These are phyloP conservation scores for Piaya cayana DNA, from an alignment of 2,113 vertebrate species.

Conservation along the genomic window DNA sequence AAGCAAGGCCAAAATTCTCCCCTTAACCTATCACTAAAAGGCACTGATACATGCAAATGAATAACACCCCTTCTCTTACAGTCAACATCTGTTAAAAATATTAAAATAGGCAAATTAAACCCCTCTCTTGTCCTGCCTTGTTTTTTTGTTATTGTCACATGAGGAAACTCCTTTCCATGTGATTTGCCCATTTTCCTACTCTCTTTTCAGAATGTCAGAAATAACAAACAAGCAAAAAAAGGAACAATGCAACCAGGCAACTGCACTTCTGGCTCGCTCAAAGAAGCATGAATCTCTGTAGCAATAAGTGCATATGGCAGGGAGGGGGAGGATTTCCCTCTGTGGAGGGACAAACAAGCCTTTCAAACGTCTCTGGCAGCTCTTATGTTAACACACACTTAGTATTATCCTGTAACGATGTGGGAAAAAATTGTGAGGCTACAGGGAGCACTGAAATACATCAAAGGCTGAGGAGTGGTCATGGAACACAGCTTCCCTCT, in stretches of 20 bases:
- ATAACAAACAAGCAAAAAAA: not conserved
- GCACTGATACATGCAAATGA: not conserved
- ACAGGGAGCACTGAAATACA: not conserved
- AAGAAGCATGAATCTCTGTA: not conserved
- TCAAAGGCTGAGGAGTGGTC: constrained; percentile 1
- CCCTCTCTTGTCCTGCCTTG: not conserved
- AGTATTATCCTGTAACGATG: not conserved
- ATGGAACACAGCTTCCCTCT: not conserved
- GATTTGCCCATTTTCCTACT: constrained; percentile 18
- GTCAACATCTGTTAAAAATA: not conserved
- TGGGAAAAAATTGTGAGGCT: not conserved
- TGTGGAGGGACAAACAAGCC: not conserved
- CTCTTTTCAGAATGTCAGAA: not conserved
- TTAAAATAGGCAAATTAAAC: not conserved
- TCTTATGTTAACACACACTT: not conserved
- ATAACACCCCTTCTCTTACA: not conserved
- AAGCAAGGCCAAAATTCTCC: not conserved
- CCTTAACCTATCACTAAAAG: not conserved
- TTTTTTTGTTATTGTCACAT: not conserved
- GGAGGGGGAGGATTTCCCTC: constrained; percentile 27
- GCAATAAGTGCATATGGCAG: not conserved
- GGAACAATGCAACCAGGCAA: not conserved
- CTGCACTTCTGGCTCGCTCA: not conserved
- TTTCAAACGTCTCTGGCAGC: constrained; percentile 12
- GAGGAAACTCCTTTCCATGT: not conserved